A percentile compares a stretch with the other conserved stretches of the same genome.
Evolutionary conservation across 1,140 invertebrate species (phyloP).

Genomic region (Arctopsyche grandis): DNA sequence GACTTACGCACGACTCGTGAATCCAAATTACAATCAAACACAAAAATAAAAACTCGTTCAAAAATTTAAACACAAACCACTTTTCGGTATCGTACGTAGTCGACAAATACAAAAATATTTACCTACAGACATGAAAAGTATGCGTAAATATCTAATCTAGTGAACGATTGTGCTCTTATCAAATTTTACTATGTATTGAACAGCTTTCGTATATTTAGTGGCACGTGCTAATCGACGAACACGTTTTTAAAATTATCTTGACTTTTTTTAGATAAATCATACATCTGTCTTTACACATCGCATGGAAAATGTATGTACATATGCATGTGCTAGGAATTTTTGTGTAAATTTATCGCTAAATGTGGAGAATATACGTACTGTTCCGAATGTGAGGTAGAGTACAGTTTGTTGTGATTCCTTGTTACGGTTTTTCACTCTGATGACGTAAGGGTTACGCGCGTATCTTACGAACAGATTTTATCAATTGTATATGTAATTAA

Average conservation of each 20-base stretch:
- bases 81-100: too few species aligned
- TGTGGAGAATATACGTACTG: too few species aligned
- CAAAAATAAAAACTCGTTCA: too few species aligned
- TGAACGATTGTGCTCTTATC: neutral
- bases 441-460: conserved; percentile 26
- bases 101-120: too few species aligned
- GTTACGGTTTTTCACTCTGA: neutral
- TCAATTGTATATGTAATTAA: conserved; percentile 31
- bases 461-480: conserved; percentile 8
- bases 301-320: too few species aligned
- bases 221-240: conserved; percentile 3
- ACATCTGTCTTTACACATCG: too few species aligned
- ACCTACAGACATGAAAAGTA: too few species aligned
- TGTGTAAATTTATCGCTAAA: too few species aligned
- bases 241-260: neutral
- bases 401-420: neutral
- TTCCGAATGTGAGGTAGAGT: neutral
- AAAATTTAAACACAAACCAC: too few species aligned
- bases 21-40: too few species aligned
- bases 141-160: neutral
- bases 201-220: neutral
- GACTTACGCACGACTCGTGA: neutral
- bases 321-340: too few species aligned
- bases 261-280: neutral
- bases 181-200: neutral